Evolutionary conservation across 1,140 invertebrate genomes (phyloP).

Genomic region (Leptoteleia sp.): DNA sequence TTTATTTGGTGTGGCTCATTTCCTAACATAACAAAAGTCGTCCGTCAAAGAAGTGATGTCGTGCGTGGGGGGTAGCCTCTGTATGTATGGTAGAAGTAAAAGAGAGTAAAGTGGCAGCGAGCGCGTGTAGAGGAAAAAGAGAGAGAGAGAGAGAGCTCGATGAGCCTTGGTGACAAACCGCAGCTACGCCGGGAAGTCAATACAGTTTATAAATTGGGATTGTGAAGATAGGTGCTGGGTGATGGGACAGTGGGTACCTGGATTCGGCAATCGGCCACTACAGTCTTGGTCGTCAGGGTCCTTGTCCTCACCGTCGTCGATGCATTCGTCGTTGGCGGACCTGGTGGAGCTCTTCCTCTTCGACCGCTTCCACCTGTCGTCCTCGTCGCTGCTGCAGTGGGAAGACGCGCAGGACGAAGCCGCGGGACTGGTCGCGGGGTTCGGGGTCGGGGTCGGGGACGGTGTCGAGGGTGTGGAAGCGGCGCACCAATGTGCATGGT

Average conservation of each 20-base stretch:
- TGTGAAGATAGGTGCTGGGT: slow-evolving; percentile 71
- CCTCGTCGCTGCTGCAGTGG: slow-evolving; percentile 75
- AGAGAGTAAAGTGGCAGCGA: slow-evolving; percentile 46
- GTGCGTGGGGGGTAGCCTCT: slow-evolving; percentile 23
- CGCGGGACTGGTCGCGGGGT: slow-evolving; percentile 72
- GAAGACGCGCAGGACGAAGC: slow-evolving; percentile 72
- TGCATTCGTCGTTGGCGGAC: slow-evolving; percentile 57
- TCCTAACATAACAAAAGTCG: neutral
- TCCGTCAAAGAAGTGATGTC: slow-evolving; percentile 7
- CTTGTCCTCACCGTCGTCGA: slow-evolving; percentile 66
- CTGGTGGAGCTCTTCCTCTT: slow-evolving; percentile 58
- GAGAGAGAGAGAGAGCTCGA: slow-evolving; percentile 32
- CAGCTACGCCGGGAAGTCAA: slow-evolving; percentile 65
- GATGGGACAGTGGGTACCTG: slow-evolving; percentile 78
- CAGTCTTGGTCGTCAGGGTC: slow-evolving; percentile 76
- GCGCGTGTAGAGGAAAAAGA: slow-evolving; percentile 44
- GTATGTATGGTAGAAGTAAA: slow-evolving; percentile 18
- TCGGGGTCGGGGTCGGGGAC: slow-evolving; percentile 71
- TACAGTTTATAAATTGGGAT: slow-evolving; percentile 59
- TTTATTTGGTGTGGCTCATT: neutral
- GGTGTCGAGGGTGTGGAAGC: slow-evolving; percentile 75
- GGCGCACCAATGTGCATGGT: slow-evolving; percentile 77
- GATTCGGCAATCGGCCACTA: slow-evolving; percentile 78
- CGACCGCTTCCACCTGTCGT: slow-evolving; percentile 64
- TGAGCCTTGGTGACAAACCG: slow-evolving; percentile 40